Conservation (phyloP, 2,888 invertebrate species). For the Apamea monoglypha region DNA sequence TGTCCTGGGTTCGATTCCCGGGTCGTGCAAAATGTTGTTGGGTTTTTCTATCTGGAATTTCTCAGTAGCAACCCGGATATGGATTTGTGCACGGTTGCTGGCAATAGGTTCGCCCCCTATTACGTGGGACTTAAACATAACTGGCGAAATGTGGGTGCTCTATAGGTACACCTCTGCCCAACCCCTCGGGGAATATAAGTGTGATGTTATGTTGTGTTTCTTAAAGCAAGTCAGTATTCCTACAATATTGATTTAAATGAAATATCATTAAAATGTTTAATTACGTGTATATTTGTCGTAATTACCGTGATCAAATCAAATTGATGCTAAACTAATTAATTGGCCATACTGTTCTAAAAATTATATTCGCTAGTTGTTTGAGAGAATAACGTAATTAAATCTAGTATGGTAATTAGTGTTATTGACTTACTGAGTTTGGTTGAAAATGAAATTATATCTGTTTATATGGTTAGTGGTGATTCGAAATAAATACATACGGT, state of each 20-base stretch:
- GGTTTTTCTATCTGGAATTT: background rate
- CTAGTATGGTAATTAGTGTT: constrained; percentile 31
- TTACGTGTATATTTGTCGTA: constrained; percentile 11
- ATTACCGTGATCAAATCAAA: constrained; percentile 19
- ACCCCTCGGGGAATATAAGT: too few relatives aligned
- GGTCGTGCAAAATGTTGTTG: background rate
- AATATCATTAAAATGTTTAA: background rate
- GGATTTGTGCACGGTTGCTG: background rate
- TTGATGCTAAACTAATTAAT: constrained; percentile 28
- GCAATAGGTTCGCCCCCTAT: background rate
- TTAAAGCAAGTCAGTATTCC: background rate
- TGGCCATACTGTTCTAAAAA: background rate
- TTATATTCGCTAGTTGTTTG: constrained; percentile 23
- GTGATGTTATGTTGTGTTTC: too few relatives aligned
- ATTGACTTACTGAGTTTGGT: constrained; percentile 13
- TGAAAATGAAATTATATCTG: background rate
- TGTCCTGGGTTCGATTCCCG: background rate
- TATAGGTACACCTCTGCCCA: too few relatives aligned
- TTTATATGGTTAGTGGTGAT: background rate
- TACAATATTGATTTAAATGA: too few relatives aligned
- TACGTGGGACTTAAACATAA: background rate
- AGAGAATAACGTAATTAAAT: constrained; percentile 14
- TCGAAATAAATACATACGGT: background rate
- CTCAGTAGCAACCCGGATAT: background rate
- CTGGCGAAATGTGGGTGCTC: too few relatives aligned